Conservation (phyloP, 2,888 invertebrate genomes). For the Tiliacea citrago region DNA sequence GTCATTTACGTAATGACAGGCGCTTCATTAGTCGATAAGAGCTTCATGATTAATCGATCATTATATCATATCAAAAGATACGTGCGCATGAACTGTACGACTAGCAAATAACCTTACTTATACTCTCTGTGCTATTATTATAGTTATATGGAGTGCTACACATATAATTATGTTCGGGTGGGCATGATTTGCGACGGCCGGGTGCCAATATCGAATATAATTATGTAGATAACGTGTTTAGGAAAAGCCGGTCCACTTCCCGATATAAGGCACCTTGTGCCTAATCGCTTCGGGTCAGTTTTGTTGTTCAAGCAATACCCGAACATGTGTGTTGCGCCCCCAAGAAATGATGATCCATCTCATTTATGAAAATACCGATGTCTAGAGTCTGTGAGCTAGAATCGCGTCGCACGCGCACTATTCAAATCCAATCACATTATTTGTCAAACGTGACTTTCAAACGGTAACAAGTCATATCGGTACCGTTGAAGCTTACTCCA, state of each 20-base stretch:
- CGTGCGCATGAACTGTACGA: constrained; percentile 11
- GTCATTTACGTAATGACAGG: background rate
- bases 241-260: too few relatives aligned
- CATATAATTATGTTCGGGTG: background rate
- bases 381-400: constrained; percentile 20
- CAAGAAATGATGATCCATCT: background rate
- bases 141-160: too few relatives aligned
- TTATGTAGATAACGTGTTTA: background rate
- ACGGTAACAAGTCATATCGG: constrained; percentile 31
- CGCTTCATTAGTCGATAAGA: constrained; percentile 32
- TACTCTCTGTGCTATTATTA: background rate
- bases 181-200: background rate
- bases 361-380: constrained; percentile 24
- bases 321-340: background rate
- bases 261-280: too few relatives aligned
- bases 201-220: background rate
- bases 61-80: constrained; percentile 5
- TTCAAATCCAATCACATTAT: constrained; percentile 41
- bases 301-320: background rate
- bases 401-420: constrained; percentile 3
- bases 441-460: constrained; percentile 43
- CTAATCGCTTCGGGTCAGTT: background rate
- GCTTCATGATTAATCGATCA: constrained; percentile 15
- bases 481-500: constrained; percentile 51
- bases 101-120: background rate